phyloP scores from a whole-genome alignment of 1,140 invertebrate genomes.

The Teleogryllus occipitalis region DNA sequence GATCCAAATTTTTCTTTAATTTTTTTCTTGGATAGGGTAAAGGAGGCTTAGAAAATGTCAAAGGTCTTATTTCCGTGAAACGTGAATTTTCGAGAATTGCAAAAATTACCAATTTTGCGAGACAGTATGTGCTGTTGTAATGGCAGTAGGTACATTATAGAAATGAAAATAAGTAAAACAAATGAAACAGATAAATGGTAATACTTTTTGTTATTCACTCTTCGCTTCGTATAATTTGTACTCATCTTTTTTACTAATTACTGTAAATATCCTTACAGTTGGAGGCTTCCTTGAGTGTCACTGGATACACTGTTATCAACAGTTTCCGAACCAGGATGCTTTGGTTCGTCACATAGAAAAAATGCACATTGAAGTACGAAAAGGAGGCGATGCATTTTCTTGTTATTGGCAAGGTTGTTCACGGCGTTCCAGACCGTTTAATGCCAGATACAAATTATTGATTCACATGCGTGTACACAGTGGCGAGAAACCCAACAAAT shows the following conservation, averaged over 20 bases:
- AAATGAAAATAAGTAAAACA: no score
- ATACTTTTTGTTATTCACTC: no score
- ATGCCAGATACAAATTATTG: conserved; percentile 90
- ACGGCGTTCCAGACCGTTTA: conserved; percentile 77
- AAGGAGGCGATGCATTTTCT: conserved; percentile 72
- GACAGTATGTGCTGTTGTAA: no score
- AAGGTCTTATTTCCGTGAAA: no score
- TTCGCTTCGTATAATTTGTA: background rate
- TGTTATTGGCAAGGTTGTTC: conserved; percentile 88
- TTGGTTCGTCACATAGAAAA: conserved; percentile 88
- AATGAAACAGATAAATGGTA: no score
- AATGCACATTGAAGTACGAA: conserved; percentile 76
- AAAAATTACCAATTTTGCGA: no score
- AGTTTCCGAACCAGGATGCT: conserved; percentile 66
- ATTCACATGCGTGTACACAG: conserved; percentile 96
- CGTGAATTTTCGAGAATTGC: no score
- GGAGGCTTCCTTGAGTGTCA: conserved; percentile 47
- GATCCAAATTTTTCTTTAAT: no score
- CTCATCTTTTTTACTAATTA: background rate
- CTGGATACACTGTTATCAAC: conserved; percentile 77
- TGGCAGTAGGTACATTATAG: no score
- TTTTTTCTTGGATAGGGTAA: no score
- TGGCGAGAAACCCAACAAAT: conserved; percentile 93
- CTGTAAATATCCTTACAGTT: background rate
- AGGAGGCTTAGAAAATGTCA: no score